These are phyloP conservation scores for Pherbina coryleti DNA, from an alignment of 2,888 invertebrate genomes.

Conservation along the genomic window DNA sequence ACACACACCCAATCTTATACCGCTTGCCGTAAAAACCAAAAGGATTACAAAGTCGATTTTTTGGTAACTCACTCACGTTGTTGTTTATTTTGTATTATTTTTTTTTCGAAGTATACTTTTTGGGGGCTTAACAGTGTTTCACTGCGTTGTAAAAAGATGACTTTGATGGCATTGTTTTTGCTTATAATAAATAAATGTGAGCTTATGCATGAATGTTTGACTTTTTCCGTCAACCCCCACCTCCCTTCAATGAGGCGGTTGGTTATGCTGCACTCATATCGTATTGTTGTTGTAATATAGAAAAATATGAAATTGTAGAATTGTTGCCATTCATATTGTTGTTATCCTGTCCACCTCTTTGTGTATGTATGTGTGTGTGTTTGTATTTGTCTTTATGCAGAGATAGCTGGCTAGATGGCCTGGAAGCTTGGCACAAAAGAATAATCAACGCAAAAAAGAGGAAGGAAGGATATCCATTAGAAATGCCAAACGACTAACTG, in stretches of 20 bases:
- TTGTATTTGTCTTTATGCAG: too few species aligned
- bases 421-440: constrained; percentile 44
- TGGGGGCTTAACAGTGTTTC: not conserved
- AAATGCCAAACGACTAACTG: constrained; percentile 44
- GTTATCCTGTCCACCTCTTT: constrained; percentile 17
- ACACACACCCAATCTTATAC: not conserved
- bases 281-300: constrained; percentile 34
- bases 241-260: not conserved
- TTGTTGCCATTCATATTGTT: constrained; percentile 37
- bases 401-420: constrained; percentile 7
- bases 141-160: constrained; percentile 23
- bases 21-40: constrained; percentile 18
- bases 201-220: constrained; percentile 34
- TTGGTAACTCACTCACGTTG: constrained; percentile 19
- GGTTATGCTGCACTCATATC: not conserved
- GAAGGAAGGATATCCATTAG: constrained; percentile 54
- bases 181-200: constrained; percentile 39
- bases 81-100: not conserved
- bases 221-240: not conserved
- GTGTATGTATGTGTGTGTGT: too few species aligned
- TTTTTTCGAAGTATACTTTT: constrained; percentile 4
- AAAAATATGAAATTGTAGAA: constrained; percentile 35
- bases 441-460: constrained; percentile 51
- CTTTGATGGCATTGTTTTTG: constrained; percentile 39
- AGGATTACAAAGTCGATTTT: constrained; percentile 39